Evolutionary conservation across 2,797 vertebrate species (phyloP), one percentile per base, ranked within the genome.

Genomic region (Sebastiscus tertius): DNA sequence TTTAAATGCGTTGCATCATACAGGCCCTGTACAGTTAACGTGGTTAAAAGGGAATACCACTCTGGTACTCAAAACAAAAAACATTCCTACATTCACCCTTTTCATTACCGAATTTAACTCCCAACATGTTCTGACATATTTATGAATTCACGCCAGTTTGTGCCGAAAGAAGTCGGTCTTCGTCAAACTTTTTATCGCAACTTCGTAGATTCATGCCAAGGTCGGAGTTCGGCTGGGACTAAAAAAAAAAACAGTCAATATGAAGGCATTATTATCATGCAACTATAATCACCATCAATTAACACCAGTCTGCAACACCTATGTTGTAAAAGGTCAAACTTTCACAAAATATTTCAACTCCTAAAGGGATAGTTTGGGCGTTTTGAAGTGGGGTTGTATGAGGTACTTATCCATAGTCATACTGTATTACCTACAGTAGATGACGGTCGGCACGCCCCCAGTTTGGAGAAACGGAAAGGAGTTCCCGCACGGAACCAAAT

Each of bases 31-130:
- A 31, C 46, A 46, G 22, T 34, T 18, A 20, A 26, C 42, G 60
- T 64, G 66, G 52, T 60, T 56, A 4, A 77, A 72, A 31, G 80
- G 39, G 67, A 86, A 80, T 72, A 34, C 24, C 72, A 10, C 65
- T 68, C 24, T 24, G 13, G 11, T 20, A 16, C 12, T 36, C 13
- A 52, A 68, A 75, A 42, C 31, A 36, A 34, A 42, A 68, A 61
- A n/a, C 33, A 46, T 22, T 13, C 2, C 13, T 24, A 4, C 9
- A 20, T 59, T 6, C 13, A 24, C 0, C 10, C 4, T 27, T 42
- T 68, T 56, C n/a, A 54, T 18, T 10, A 22, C 18, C 24, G 8
- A 39, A 16, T 31, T 71, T 3, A 20, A 58, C 56, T 49, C 16
- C 4, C 1, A 22, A 34, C 12, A 11, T 18, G 16, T 13, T 2